Percentiles rank a stretch among this genome's conserved stretches.
Evolutionary conservation across 2,797 vertebrate species (phyloP).

Genomic region (Toxotes lorentzi): DNA sequence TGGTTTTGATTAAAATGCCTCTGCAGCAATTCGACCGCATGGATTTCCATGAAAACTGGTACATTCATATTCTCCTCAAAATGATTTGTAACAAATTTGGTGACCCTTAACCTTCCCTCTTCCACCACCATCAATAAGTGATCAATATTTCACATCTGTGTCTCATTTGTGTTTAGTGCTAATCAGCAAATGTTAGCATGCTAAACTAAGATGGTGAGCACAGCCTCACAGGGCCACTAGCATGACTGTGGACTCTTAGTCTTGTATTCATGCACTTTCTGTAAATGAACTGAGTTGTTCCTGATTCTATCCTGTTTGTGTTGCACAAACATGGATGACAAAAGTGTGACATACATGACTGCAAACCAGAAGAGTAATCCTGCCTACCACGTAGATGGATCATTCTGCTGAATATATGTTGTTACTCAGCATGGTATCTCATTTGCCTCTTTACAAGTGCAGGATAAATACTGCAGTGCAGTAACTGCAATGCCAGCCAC

Average conservation of each 20-base stretch:
- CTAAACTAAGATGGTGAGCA: neutral
- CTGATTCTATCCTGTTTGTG: neutral
- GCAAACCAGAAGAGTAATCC: neutral
- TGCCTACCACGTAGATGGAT: neutral
- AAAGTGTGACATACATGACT: neutral
- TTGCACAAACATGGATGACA: neutral
- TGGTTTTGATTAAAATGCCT: neutral
- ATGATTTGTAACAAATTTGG: neutral
- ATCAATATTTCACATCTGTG: neutral
- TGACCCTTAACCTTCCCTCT: neutral
- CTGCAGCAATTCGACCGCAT: neutral
- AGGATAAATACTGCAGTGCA: slow-evolving; percentile 23
- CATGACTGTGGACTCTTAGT: neutral
- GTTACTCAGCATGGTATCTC: slow-evolving; percentile 26
- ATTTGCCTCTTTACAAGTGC: slow-evolving; percentile 41
- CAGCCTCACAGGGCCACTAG: neutral
- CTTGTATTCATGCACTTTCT: neutral
- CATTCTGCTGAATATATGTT: neutral
- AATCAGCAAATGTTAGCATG: neutral
- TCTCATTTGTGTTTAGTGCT: neutral
- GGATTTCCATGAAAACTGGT: neutral
- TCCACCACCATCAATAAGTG: neutral
- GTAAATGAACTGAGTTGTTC: neutral
- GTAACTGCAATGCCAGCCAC: neutral
- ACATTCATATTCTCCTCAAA: neutral